A percentile compares a stretch with the other conserved stretches of the same genome.
phyloP scores from a whole-genome alignment of 2,113 vertebrate species.

The Miniopterus natalensis region DNA sequence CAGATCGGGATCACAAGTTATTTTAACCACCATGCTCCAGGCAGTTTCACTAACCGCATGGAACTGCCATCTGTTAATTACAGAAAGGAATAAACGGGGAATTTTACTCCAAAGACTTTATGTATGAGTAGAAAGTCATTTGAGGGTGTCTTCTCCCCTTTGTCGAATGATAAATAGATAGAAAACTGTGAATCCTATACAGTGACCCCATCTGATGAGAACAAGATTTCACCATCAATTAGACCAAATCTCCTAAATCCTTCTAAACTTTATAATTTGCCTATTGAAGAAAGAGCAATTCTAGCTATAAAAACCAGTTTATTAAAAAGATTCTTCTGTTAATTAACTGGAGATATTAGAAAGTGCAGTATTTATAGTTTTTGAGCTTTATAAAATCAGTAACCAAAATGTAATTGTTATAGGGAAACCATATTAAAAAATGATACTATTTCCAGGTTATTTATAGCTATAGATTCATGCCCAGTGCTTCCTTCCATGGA shows the following conservation, averaged over 20 bases:
- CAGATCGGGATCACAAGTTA: neutral
- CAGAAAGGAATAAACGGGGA: neutral
- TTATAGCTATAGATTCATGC: neutral
- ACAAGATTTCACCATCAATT: neutral
- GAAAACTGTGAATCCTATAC: neutral
- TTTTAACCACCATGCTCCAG: neutral
- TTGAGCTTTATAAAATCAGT: constrained; percentile 5
- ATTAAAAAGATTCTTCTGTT: neutral
- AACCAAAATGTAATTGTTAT: neutral
- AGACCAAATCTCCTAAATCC: neutral
- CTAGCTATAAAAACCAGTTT: neutral
- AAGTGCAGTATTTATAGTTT: neutral
- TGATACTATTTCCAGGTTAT: neutral
- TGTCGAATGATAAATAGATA: neutral
- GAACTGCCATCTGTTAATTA: neutral
- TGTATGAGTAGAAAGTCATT: neutral
- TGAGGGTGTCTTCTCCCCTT: neutral
- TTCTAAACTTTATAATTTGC: neutral
- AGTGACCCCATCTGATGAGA: neutral
- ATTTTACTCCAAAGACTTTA: neutral
- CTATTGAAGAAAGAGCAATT: neutral
- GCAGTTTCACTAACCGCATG: neutral
- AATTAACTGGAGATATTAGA: neutral
- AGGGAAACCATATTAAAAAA: neutral
- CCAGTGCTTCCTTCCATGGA: neutral